These are phyloP conservation scores for Catostomus latipinnis DNA, from an alignment of 2,797 vertebrate genomes.

Conservation along the genomic window DNA sequence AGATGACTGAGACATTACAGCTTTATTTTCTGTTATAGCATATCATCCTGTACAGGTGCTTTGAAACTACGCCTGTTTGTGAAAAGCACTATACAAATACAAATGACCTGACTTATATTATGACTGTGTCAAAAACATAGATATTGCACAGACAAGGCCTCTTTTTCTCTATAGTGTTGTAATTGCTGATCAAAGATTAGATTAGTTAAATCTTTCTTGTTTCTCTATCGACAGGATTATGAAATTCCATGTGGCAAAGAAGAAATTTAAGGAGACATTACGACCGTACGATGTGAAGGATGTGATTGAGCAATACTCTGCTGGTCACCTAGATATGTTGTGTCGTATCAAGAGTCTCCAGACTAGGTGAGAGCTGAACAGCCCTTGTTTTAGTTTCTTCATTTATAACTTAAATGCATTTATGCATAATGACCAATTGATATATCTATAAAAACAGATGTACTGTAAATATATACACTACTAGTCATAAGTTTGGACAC, in stretches of 20 bases:
- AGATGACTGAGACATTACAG: no score
- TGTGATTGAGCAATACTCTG: slow-evolving; percentile 98
- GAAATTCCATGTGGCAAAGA: slow-evolving; percentile 98
- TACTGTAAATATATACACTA: no score
- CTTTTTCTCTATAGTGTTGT: background rate
- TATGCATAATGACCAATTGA: no score
- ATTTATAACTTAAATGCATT: no score
- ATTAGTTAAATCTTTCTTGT: background rate
- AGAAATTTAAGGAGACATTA: slow-evolving; percentile 96
- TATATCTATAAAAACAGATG: no score
- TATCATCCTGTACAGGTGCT: no score
- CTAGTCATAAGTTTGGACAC: no score
- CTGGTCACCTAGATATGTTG: slow-evolving; percentile 96
- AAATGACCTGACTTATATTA: no score
- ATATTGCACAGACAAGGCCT: background rate
- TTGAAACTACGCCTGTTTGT: no score
- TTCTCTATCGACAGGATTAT: slow-evolving; percentile 83
- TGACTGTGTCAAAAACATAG: no score
- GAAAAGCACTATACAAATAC: no score
- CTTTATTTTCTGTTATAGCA: no score
- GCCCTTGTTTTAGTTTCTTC: background rate
- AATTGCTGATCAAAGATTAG: background rate
- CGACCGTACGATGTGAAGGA: slow-evolving; percentile 98
- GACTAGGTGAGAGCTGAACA: slow-evolving; percentile 82
- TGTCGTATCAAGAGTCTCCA: slow-evolving; percentile 98